Evolutionary conservation across 2,888 invertebrate species (phyloP), one percentile per base, ranked within the genome.

Genomic region (Machimus rusticus): DNA sequence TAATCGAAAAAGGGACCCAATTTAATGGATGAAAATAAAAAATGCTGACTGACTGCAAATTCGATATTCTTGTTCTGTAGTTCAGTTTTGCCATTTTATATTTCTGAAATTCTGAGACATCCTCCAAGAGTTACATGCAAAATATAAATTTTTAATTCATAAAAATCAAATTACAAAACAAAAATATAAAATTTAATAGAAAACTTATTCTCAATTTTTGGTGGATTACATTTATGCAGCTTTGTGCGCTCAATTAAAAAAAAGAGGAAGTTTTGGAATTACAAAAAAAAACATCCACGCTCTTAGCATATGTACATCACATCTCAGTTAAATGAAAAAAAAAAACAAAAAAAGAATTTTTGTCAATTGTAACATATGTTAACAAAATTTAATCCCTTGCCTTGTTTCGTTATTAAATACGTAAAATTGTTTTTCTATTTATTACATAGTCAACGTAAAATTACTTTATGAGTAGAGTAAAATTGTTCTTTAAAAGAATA

Each of bases 401-500:
- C 23, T 81, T 81, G 43, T 46, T 85, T 74, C 19, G 57, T 85
- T 85, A 46, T 74, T 12, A 46, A 74, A 66, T 37, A 37, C 34
- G 51, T 51, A 84, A 34, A 28, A 12, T 66, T 66, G 66, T 84
- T 85, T 85, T 85, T 31, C 85, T 74, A 85, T 74, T 74, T 74
- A 74, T 74, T 74, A 85, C 74, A 46, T 39, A 85, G 43, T 85
- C 74, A 74, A 28, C 28, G 37, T 74, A 74, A 84, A 74, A 85
- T 85, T 85, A 85, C 85, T 74, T 85, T 85, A 85, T 74, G 74
- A 85, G 85, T 85, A 85, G 85, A 85, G 85, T 85, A 74, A 39
- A 66, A 87, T 82, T 87, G 87, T 87, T 87, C 87, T 87, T 87
- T 87, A 87, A 87, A 87, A 87, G 82, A 87, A 87, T 87, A 77